Evolutionary conservation across 2,888 invertebrate species (phyloP).

Genomic region (Epinotia demarniana): DNA sequence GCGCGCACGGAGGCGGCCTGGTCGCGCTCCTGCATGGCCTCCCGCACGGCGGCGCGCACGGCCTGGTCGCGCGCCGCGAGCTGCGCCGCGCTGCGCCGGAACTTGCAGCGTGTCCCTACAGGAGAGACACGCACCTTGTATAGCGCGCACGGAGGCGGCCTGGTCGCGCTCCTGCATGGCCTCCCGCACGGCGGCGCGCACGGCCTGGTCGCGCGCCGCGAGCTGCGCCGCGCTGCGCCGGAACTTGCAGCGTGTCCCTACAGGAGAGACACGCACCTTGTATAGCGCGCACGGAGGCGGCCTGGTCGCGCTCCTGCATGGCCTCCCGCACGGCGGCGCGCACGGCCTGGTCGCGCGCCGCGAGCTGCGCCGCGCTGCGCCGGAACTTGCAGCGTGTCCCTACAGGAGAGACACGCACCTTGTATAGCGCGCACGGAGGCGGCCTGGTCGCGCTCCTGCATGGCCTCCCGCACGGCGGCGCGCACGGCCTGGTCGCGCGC

Average conservation of each 20-base stretch:
- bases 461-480: slow-evolving; percentile 47
- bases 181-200: slow-evolving; percentile 48
- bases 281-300: slow-evolving; percentile 47
- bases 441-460: slow-evolving; percentile 41
- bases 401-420: neutral
- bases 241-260: neutral
- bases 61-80: slow-evolving; percentile 62
- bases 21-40: neutral
- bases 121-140: neutral
- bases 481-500: slow-evolving; percentile 55
- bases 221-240: slow-evolving; percentile 69
- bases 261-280: too few relatives aligned
- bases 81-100: slow-evolving; percentile 74
- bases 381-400: too few relatives aligned
- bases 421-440: slow-evolving; percentile 47
- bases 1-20: slow-evolving; percentile 48
- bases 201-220: slow-evolving; percentile 61
- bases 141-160: slow-evolving; percentile 49
- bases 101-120: slow-evolving; percentile 59
- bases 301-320: slow-evolving; percentile 27
- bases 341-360: slow-evolving; percentile 52
- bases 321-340: slow-evolving; percentile 47
- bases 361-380: neutral
- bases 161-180: neutral
- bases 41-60: slow-evolving; percentile 49